Evolutionary conservation across 2,888 invertebrate species (phyloP).

Genomic region (Yponomeuta evonymella): DNA sequence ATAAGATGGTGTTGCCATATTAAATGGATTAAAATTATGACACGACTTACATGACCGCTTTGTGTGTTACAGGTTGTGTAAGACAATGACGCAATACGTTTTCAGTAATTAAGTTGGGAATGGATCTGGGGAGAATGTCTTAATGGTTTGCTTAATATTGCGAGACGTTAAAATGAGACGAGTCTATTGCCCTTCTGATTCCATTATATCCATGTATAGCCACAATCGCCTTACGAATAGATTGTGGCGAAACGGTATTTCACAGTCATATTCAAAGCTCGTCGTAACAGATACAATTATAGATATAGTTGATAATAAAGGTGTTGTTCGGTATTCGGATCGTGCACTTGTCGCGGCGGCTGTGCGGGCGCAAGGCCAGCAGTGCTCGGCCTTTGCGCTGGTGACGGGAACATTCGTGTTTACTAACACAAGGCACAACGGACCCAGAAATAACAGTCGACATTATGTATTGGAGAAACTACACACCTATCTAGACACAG

Average conservation of each 20-base stretch:
- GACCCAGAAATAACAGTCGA: neutral
- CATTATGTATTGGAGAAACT: neutral
- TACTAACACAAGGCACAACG: neutral
- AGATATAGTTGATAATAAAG: constrained; percentile 5
- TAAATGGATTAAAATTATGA: too few species aligned
- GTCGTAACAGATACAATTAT: neutral
- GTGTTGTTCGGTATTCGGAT: neutral
- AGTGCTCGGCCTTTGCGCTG: constrained; percentile 41
- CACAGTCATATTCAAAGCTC: neutral
- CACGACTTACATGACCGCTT: neutral
- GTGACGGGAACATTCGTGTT: constrained; percentile 1
- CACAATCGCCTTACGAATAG: neutral
- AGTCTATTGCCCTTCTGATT: neutral
- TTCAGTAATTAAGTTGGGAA: neutral
- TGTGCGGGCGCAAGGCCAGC: constrained; percentile 43
- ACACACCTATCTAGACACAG: neutral
- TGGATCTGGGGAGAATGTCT: neutral
- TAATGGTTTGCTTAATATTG: neutral
- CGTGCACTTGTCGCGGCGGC: constrained; percentile 57
- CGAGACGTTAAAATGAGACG: neutral
- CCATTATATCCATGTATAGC: neutral
- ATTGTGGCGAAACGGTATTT: neutral
- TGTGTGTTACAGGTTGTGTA: neutral
- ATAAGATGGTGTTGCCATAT: too few species aligned
- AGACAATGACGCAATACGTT: neutral